These are phyloP conservation scores for Gerris lacustris DNA, from an alignment of 2,888 invertebrate genomes.

Conservation along the genomic window DNA sequence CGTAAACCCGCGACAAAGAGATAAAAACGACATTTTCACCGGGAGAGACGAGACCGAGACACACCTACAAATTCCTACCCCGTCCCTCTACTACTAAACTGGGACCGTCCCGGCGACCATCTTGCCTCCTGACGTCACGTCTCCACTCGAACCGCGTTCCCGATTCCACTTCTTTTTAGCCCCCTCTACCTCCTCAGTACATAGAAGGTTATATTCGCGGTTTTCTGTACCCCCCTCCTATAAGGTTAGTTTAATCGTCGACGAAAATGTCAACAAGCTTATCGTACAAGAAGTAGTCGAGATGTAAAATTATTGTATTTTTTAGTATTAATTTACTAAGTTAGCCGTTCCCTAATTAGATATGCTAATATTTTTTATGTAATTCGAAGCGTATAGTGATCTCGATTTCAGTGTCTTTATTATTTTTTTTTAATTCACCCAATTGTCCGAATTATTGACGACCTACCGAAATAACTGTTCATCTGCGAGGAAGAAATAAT, in stretches of 20 bases:
- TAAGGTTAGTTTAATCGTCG: neutral
- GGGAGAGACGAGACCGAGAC: slow-evolving; percentile 39
- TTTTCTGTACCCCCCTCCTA: neutral
- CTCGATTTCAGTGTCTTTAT: too few relatives aligned
- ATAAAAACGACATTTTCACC: slow-evolving; percentile 19
- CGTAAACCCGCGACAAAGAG: slow-evolving; percentile 2
- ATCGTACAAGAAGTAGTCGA: neutral
- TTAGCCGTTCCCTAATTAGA: neutral
- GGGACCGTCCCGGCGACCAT: slow-evolving; percentile 59
- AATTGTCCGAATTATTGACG: neutral
- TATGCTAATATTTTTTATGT: too few relatives aligned
- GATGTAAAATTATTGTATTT: neutral
- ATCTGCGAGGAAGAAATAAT: neutral
- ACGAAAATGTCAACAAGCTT: neutral
- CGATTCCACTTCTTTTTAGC: neutral
- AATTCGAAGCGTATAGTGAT: too few relatives aligned
- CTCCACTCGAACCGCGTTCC: neutral
- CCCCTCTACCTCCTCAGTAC: neutral
- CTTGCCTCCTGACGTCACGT: slow-evolving; percentile 58
- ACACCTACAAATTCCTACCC: slow-evolving; percentile 62
- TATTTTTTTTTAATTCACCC: too few relatives aligned
- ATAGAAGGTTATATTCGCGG: neutral
- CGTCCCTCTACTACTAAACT: slow-evolving; percentile 55
- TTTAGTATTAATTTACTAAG: neutral
- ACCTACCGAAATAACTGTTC: neutral